phyloP scores from a whole-genome alignment of 1,140 invertebrate species.

The Lepidurus apus region DNA sequence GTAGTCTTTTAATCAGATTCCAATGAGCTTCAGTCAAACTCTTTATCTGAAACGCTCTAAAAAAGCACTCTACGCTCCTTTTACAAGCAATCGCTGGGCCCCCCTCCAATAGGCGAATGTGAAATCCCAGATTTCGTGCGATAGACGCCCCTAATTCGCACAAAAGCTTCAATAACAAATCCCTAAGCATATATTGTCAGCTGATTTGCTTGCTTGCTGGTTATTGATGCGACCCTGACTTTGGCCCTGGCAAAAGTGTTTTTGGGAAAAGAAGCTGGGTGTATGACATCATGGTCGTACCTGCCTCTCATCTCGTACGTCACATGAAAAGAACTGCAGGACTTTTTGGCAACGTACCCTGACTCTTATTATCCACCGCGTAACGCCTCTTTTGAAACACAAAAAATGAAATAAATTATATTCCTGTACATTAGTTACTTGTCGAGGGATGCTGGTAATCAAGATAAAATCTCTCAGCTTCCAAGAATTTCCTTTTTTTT shows the following conservation, averaged over 20 bases:
- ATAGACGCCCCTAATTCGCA: not conserved
- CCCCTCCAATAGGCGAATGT: too few species aligned
- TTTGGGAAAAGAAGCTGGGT: not conserved
- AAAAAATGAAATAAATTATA: not conserved
- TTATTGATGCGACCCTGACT: not conserved
- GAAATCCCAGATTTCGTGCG: not conserved
- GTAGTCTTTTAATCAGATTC: too few species aligned
- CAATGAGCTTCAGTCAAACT: too few species aligned
- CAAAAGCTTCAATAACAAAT: not conserved
- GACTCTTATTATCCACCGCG: not conserved
- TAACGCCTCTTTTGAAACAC: not conserved
- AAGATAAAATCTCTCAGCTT: not conserved
- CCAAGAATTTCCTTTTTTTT: too few species aligned
- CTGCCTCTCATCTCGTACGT: slow-evolving; percentile 12
- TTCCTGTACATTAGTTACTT: not conserved
- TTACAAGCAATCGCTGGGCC: too few species aligned
- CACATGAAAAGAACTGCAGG: not conserved
- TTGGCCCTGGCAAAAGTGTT: slow-evolving; percentile 22
- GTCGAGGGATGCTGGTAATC: not conserved
- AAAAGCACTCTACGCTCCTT: too few species aligned
- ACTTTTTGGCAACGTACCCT: not conserved
- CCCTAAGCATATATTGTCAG: not conserved
- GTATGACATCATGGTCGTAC: slow-evolving; percentile 8
- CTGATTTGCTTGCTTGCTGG: not conserved
- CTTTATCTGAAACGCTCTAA: too few species aligned